Conservation (phyloP, 2,888 invertebrate species). For the Pachliopta kotzebuea region DNA sequence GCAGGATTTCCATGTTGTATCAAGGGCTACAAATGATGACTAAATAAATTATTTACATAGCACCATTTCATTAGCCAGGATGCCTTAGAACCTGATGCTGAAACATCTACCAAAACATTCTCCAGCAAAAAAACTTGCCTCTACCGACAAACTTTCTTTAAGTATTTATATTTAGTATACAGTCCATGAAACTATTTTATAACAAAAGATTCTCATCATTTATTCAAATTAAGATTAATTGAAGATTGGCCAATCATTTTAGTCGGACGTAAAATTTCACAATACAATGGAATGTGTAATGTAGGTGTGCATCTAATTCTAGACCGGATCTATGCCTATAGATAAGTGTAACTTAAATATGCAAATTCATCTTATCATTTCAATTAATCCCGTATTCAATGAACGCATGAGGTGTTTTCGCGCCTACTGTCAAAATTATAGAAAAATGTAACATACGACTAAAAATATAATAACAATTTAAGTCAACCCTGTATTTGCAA, state of each 20-base stretch:
- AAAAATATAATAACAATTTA: constrained; percentile 24
- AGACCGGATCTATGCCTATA: constrained; percentile 16
- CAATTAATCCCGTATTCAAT: constrained; percentile 16
- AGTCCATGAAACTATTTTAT: background rate
- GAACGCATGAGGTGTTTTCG: constrained; percentile 5
- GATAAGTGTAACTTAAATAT: constrained; percentile 16
- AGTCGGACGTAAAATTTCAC: constrained; percentile 3
- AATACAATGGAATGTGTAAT: constrained; percentile 1
- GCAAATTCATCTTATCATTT: constrained; percentile 22
- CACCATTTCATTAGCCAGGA: too few species aligned
- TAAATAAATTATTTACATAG: too few species aligned
- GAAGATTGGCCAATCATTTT: background rate
- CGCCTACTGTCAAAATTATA: constrained; percentile 4
- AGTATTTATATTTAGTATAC: too few species aligned
- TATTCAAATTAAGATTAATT: background rate
- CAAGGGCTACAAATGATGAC: too few species aligned
- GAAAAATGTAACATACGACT: constrained; percentile 9
- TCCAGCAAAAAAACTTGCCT: too few species aligned
- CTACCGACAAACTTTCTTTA: too few species aligned
- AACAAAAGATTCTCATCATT: background rate
- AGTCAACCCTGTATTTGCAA: constrained; percentile 24
- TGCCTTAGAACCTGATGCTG: too few species aligned
- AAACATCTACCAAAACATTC: too few species aligned
- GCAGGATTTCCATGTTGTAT: too few species aligned
- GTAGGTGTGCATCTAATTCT: constrained; percentile 15